Evolutionary conservation across 2,113 vertebrate genomes (phyloP).

Genomic region (Notarius lentiginosus): DNA sequence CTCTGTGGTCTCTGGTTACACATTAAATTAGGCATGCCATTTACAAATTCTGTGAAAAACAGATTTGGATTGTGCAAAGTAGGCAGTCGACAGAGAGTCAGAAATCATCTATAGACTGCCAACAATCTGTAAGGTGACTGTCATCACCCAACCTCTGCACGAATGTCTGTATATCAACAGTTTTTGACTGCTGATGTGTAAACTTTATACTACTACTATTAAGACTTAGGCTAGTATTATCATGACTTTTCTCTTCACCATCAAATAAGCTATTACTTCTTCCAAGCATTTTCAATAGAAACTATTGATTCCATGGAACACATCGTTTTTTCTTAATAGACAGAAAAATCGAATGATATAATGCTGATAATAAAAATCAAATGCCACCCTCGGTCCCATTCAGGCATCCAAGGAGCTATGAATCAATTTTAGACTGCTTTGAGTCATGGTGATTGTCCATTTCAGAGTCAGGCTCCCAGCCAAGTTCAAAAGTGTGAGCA

Average conservation of each 20-base stretch:
- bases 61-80: neutral
- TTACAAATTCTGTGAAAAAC: neutral
- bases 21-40: neutral
- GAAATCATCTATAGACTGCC: neutral
- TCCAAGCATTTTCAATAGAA: neutral
- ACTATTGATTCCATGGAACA: neutral
- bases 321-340: neutral
- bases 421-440: neutral
- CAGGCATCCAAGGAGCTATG: neutral
- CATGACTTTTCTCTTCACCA: neutral
- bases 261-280: neutral
- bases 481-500: neutral
- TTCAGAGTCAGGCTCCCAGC: constrained; percentile 15
- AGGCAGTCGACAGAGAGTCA: neutral
- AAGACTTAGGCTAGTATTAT: neutral
- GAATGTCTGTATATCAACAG: neutral
- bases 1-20: neutral
- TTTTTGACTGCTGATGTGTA: neutral
- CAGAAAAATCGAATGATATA: neutral
- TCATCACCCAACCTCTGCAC: neutral
- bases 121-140: neutral
- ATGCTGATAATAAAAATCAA: neutral
- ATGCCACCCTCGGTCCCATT: neutral
- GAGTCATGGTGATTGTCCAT: neutral
- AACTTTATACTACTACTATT: neutral